Conservation (phyloP, 2,113 vertebrate genomes). For the Lasiurus cinereus region DNA sequence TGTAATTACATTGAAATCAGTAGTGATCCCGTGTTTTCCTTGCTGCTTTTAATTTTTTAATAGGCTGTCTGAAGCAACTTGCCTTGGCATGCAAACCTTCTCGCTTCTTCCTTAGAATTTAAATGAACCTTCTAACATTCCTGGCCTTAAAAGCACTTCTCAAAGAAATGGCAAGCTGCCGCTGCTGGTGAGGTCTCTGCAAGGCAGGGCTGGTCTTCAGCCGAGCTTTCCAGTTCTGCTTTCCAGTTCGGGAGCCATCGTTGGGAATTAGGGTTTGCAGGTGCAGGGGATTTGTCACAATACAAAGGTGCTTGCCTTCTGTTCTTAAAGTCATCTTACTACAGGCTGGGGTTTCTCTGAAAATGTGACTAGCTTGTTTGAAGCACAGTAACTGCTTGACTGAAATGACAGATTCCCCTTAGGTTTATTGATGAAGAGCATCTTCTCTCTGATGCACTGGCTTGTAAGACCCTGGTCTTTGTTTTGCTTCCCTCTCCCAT, state of each 20-base stretch:
- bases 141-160: constrained; percentile 27
- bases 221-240: neutral
- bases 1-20: constrained; percentile 30
- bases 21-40: constrained; percentile 49
- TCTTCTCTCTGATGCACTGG: neutral
- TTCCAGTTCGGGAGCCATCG: neutral
- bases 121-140: constrained; percentile 19
- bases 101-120: constrained; percentile 54
- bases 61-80: constrained; percentile 43
- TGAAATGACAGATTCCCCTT: neutral
- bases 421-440: neutral
- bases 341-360: neutral
- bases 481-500: neutral
- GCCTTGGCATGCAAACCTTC: constrained; percentile 50
- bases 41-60: constrained; percentile 47
- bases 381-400: neutral
- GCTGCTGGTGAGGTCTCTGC: neutral
- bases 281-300: neutral
- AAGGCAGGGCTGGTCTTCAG: neutral
- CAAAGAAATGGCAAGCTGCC: constrained; percentile 14
- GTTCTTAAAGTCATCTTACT: constrained; percentile 13
- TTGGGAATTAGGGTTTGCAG: constrained; percentile 44
- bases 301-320: constrained; percentile 2
- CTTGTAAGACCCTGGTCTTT: neutral
- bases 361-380: neutral